Conservation (phyloP, 2,888 invertebrate genomes). For the Saturnia pavonia region DNA sequence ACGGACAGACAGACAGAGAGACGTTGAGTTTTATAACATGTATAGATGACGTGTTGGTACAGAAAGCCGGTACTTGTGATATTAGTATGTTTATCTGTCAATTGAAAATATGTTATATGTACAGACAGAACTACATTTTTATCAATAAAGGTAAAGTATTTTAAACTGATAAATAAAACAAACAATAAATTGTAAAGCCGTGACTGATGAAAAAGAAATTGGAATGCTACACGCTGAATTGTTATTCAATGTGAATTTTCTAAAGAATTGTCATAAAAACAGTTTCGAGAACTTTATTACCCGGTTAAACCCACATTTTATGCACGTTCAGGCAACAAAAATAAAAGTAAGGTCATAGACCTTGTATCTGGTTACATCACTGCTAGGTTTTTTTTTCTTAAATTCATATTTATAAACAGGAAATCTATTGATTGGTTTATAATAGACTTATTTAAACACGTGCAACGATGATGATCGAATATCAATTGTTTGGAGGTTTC, state of each 20-base stretch:
- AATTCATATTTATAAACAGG: conserved; percentile 19
- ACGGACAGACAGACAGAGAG: too few species aligned
- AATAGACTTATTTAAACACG: conserved; percentile 17
- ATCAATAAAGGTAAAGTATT: too few species aligned
- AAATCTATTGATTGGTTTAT: conserved; percentile 17
- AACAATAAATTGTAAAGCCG: too few species aligned
- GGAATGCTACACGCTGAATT: background rate
- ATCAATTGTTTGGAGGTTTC: background rate
- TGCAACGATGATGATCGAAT: conserved; percentile 8
- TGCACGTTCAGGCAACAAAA: conserved; percentile 9
- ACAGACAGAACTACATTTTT: too few species aligned
- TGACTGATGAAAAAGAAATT: background rate
- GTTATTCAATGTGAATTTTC: conserved; percentile 3
- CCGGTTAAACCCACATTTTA: conserved; percentile 20
- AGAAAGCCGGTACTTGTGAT: too few species aligned
- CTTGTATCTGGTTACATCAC: conserved; percentile 17
- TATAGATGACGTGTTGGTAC: too few species aligned
- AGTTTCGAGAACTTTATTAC: background rate
- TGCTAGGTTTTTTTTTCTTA: conserved; percentile 11
- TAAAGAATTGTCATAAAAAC: conserved; percentile 12
- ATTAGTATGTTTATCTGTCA: too few species aligned
- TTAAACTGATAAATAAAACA: too few species aligned
- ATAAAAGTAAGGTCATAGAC: conserved; percentile 18
- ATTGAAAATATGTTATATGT: too few species aligned
- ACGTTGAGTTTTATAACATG: too few species aligned